Percentiles rank a stretch among this genome's conserved stretches.
These are phyloP conservation scores for Scalopus aquaticus DNA, from an alignment of 2,113 vertebrate genomes.

Conservation along the genomic window DNA sequence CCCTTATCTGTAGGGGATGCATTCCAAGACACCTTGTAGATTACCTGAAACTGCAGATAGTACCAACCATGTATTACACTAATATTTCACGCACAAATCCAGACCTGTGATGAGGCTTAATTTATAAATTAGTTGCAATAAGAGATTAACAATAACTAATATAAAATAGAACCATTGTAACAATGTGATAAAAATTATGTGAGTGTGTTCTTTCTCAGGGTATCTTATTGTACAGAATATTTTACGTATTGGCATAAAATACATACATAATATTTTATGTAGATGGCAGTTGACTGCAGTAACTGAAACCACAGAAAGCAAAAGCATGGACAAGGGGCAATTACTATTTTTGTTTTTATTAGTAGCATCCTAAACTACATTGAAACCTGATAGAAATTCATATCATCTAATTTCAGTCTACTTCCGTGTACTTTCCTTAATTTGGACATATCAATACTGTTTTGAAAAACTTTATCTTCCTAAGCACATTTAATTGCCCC, in stretches of 20 bases:
- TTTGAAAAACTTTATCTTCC: neutral
- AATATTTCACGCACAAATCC: neutral
- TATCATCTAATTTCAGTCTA: neutral
- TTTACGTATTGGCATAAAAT: no score
- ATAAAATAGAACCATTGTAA: neutral
- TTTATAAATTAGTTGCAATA: neutral
- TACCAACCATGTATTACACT: neutral
- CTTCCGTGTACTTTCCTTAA: neutral
- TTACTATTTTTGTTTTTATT: neutral
- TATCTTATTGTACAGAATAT: neutral
- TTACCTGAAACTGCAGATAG: neutral
- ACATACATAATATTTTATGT: no score
- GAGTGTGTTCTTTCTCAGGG: neutral
- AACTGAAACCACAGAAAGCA: neutral
- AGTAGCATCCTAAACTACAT: neutral
- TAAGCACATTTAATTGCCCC: neutral
- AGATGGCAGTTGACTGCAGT: neutral
- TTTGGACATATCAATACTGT: fast-evolving
- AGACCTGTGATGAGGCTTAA: no score
- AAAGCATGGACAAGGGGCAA: neutral
- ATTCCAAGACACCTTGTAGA: neutral
- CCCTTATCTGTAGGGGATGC: neutral
- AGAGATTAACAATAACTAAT: neutral
- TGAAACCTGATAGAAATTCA: neutral
- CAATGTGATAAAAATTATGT: neutral